Percentiles rank a stretch among this genome's conserved stretches.
Evolutionary conservation across 2,888 invertebrate genomes (phyloP).

Genomic region (Altica lythri): DNA sequence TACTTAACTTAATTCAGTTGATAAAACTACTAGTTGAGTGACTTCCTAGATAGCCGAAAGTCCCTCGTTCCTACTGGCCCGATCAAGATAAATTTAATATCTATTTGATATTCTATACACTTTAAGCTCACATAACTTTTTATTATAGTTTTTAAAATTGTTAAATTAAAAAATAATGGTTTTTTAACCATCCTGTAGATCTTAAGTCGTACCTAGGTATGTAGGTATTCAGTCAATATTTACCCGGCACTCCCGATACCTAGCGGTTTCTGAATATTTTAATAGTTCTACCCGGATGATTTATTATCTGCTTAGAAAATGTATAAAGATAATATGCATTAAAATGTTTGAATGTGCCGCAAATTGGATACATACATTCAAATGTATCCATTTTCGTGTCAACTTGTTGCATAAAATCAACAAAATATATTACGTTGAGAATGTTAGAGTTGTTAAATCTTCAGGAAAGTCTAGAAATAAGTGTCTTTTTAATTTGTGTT

Average conservation of each 20-base stretch:
- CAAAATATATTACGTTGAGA: not conserved
- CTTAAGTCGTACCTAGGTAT: not conserved
- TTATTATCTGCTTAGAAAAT: conserved; percentile 17
- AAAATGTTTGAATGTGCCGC: conserved; percentile 24
- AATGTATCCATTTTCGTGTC: conserved; percentile 1
- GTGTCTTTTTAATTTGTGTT: no score
- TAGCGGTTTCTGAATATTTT: conserved; percentile 22
- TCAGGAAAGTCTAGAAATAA: no score
- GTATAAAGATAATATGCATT: conserved; percentile 15
- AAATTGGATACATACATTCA: conserved; percentile 18
- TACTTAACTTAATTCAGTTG: no score
- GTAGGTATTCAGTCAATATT: conserved; percentile 14
- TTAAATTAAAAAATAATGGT: no score
- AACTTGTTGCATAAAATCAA: conserved; percentile 5
- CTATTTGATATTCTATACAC: no score
- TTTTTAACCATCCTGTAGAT: no score
- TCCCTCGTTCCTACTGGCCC: no score
- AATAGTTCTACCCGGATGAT: conserved; percentile 15
- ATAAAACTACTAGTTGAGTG: no score
- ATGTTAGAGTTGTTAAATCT: not conserved
- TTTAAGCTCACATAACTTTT: no score
- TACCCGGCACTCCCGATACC: conserved; percentile 13
- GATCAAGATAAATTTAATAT: no score
- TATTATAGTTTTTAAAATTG: no score
- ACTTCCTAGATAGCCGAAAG: no score